Evolutionary conservation across 2,888 invertebrate species (phyloP), one percentile per base, ranked within the genome.

Genomic region (Agrochola lychnidis): DNA sequence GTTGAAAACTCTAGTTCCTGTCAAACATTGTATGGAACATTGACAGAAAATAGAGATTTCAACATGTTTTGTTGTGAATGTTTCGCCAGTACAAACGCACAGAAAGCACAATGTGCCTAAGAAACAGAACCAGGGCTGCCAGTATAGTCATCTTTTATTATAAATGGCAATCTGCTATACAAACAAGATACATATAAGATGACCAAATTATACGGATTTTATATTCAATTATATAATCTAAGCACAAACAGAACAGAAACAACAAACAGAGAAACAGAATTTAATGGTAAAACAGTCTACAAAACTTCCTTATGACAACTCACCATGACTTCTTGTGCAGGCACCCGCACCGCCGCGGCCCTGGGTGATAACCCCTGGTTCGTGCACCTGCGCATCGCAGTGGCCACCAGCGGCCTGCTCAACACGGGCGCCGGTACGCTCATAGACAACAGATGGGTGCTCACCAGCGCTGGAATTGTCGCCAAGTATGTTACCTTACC

Each of bases 311-410:
- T 59, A 19, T 30, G 7, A 9, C 30, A 59, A 51, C 40, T 76
- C 40, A 73, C 30, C 51, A 53, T 48, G 36, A 9, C 10, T 10
- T 9, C 10, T 62, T 0, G 14, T 62, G 0, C 81, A 90, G 92
- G 19, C 53, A 72, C 70, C 62, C 74, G 84, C 22, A 0, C 77
- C 7, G n/a, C 63, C 0, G 92, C 93, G 0, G 88, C 78, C 3
- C 82, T 87, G 0, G 94, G 93, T 4, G 93, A 93, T 57, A 91
- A 91, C 82, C 95, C 96, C 0, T 94, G 91, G 90, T 5, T 95
- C 42, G 94, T 96, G 6, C 96, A 96, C 87, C 89, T 95, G 12
- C 93, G 96, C 40, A 30, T 93, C 10, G 94, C 95, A 0, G 79
- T 90, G 4, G 3, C 71, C 69, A 89, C 87, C 83, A 91, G 91